Conservation (phyloP, 2,797 vertebrate species). For the Hyperoplus immaculatus region DNA sequence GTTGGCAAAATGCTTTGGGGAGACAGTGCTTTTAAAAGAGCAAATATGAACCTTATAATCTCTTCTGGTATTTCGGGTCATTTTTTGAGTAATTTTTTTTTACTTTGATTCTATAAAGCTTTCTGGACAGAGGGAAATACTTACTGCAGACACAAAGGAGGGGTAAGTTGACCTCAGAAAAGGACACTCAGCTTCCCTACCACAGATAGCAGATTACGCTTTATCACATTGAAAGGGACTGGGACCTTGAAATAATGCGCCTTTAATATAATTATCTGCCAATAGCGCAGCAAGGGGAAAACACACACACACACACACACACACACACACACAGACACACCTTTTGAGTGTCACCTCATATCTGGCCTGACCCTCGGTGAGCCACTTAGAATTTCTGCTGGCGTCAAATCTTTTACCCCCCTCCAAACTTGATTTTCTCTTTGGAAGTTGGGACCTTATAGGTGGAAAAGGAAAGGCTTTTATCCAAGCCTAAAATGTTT, state of each 20-base stretch:
- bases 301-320: constrained; percentile 21
- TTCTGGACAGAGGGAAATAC: constrained; percentile 17
- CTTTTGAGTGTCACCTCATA: constrained; percentile 75
- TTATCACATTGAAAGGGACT: constrained; percentile 81
- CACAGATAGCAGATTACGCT: constrained; percentile 75
- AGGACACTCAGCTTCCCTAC: constrained; percentile 58
- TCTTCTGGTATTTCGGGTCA: not conserved
- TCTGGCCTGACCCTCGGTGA: constrained; percentile 73
- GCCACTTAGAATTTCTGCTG: constrained; percentile 72
- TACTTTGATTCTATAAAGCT: constrained; percentile 21
- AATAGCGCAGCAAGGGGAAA: constrained; percentile 56
- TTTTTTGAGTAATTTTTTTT: not conserved
- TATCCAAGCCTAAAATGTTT: constrained; percentile 48
- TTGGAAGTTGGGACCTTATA: constrained; percentile 39
- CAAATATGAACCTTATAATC: constrained; percentile 38
- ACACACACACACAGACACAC: constrained; percentile 40
- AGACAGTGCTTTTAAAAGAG: constrained; percentile 45
- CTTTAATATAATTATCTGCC: constrained; percentile 83
- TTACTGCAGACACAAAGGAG: constrained; percentile 30
- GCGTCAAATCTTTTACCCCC: constrained; percentile 71
- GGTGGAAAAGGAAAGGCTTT: constrained; percentile 46
- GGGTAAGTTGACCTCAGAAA: constrained; percentile 74
- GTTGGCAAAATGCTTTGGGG: constrained; percentile 49
- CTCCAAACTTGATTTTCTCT: constrained; percentile 60
- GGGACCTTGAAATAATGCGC: constrained; percentile 83